phyloP scores from a whole-genome alignment of 2,888 invertebrate species.

The Gnatocerus cornutus region DNA sequence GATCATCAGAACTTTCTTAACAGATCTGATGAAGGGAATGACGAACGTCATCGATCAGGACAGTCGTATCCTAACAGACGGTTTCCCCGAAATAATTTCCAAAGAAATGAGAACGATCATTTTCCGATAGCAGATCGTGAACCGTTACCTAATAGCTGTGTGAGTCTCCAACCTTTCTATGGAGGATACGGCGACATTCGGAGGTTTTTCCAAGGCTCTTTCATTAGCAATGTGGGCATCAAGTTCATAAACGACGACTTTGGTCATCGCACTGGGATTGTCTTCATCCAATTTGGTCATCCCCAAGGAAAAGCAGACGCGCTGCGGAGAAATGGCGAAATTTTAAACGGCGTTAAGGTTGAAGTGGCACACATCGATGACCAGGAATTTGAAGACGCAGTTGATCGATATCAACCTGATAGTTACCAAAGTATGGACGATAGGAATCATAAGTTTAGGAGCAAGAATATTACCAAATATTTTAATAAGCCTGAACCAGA shows the following conservation, averaged over 20 bases:
- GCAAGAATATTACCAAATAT: constrained; percentile 58
- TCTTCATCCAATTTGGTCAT: constrained; percentile 85
- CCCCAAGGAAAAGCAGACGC: constrained; percentile 82
- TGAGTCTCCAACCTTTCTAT: constrained; percentile 82
- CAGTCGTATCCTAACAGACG: constrained; percentile 48
- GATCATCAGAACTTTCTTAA: constrained; percentile 41
- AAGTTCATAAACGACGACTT: constrained; percentile 88
- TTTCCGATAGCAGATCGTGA: constrained; percentile 40
- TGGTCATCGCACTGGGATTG: constrained; percentile 86
- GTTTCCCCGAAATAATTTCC: constrained; percentile 53
- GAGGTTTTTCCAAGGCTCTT: constrained; percentile 84
- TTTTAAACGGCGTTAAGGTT: constrained; percentile 80
- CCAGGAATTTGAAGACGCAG: constrained; percentile 81
- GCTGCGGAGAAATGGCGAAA: constrained; percentile 77
- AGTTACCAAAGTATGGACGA: constrained; percentile 40
- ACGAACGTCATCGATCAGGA: constrained; percentile 11
- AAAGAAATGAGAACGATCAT: constrained; percentile 36
- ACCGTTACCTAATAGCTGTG: constrained; percentile 70
- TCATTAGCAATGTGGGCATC: constrained; percentile 86
- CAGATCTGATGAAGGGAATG: constrained; percentile 37
- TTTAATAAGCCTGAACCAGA: constrained; percentile 57
- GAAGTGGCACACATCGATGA: constrained; percentile 81
- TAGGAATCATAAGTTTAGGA: constrained; percentile 48
- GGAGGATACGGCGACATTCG: constrained; percentile 88
- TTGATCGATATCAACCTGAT: constrained; percentile 80